phyloP scores from a whole-genome alignment of 1,140 invertebrate genomes.

The Apis florea region DNA sequence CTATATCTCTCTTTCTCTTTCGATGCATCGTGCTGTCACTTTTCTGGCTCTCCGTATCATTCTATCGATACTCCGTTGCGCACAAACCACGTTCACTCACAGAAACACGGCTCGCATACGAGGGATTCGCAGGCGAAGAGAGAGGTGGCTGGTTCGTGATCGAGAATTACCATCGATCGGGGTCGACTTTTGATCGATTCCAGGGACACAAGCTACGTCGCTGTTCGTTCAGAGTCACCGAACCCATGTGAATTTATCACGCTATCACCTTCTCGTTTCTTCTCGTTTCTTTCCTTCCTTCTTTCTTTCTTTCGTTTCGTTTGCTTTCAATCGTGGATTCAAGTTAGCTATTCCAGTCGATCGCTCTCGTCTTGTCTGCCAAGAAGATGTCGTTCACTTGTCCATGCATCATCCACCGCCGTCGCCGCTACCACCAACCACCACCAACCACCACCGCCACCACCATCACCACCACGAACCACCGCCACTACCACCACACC shows the following conservation, averaged over 20 bases:
- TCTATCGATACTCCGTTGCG: conserved; percentile 30
- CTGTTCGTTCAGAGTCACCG: not conserved
- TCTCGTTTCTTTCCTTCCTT: conserved; percentile 29
- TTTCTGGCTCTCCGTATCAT: conserved; percentile 27
- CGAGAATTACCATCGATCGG: not conserved
- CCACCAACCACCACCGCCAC: not conserved
- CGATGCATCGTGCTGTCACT: conserved; percentile 52
- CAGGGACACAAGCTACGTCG: conserved; percentile 1
- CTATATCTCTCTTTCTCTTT: not conserved
- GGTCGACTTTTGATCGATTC: not conserved
- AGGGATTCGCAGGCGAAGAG: not conserved
- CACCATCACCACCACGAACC: not conserved
- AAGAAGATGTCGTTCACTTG: conserved; percentile 1
- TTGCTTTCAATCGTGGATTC: conserved; percentile 2
- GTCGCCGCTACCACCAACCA: conserved; percentile 5
- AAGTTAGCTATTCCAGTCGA: not conserved
- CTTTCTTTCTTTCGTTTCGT: not conserved
- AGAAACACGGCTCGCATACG: conserved; percentile 18
- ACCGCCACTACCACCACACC: not conserved
- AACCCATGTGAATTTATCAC: not conserved
- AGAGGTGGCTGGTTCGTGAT: not conserved
- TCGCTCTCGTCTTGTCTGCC: conserved; percentile 14
- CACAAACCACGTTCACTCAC: conserved; percentile 27
- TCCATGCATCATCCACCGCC: conserved; percentile 18
- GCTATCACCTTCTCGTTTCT: not conserved